Evolutionary conservation across 2,888 invertebrate genomes (phyloP).

Genomic region (Agrochola macilenta): DNA sequence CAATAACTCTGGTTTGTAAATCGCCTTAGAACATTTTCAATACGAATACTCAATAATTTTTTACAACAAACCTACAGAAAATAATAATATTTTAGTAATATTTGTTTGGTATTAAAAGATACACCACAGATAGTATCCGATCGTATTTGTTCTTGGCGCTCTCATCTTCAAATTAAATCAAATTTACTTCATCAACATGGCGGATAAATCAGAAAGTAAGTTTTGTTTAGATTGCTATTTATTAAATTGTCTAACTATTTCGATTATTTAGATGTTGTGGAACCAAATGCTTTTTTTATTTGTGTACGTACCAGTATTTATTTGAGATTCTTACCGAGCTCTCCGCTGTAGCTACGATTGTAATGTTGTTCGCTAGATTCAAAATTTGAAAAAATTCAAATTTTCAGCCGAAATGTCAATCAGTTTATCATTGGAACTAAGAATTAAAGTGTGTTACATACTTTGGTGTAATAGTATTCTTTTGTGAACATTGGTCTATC

Average conservation of each 20-base stretch:
- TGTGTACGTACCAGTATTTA: constrained; percentile 59
- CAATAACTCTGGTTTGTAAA: background rate
- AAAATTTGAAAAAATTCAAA: constrained; percentile 91
- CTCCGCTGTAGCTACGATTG: constrained; percentile 58
- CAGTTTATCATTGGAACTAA: constrained; percentile 74
- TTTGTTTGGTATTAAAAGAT: background rate
- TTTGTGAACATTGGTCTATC: constrained; percentile 5
- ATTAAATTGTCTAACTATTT: constrained; percentile 60
- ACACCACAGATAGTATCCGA: constrained; percentile 65
- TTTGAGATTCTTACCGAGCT: constrained; percentile 43
- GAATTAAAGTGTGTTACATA: constrained; percentile 60
- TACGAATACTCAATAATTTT: background rate
- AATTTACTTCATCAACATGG: constrained; percentile 92
- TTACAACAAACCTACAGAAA: background rate
- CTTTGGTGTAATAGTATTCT: constrained; percentile 25
- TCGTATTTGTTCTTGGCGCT: constrained; percentile 83
- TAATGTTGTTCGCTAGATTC: constrained; percentile 81
- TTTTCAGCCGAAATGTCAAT: constrained; percentile 84
- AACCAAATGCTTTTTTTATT: constrained; percentile 49
- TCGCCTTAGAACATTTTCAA: background rate
- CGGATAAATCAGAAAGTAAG: constrained; percentile 95
- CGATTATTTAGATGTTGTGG: constrained; percentile 8
- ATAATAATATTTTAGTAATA: background rate
- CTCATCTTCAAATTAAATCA: constrained; percentile 81
- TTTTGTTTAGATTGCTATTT: constrained; percentile 84